A percentile compares a stretch with the other conserved stretches of the same genome.
These are phyloP conservation scores for Sebastes goodei DNA, from an alignment of 2,797 vertebrate genomes.

Conservation along the genomic window DNA sequence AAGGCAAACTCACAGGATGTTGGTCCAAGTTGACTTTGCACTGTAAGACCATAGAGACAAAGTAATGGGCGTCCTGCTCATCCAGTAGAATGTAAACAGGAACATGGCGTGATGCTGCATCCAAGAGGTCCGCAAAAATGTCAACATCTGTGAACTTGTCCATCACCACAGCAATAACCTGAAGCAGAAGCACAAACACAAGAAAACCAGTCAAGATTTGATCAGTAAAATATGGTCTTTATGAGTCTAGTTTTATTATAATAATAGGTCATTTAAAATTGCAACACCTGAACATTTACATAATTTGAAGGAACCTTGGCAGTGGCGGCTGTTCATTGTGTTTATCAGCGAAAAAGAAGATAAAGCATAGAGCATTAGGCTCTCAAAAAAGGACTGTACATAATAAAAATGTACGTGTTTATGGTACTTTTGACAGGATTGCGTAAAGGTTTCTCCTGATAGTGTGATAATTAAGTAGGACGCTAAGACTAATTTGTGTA, in stretches of 20 bases:
- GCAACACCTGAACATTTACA: not conserved
- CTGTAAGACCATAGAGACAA: conserved; percentile 90
- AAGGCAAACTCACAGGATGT: conserved; percentile 85
- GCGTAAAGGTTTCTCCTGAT: not conserved
- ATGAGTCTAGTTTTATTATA: not conserved
- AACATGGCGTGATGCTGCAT: conserved; percentile 88
- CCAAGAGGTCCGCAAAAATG: conserved; percentile 91
- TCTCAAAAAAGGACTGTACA: not conserved
- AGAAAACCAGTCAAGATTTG: not conserved
- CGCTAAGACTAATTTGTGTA: not conserved
- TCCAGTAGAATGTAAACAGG: conserved; percentile 96
- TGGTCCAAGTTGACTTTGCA: conserved; percentile 93
- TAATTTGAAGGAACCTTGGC: not conserved
- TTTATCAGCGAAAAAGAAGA: not conserved
- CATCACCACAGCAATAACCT: conserved; percentile 98
- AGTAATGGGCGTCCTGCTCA: conserved; percentile 90
- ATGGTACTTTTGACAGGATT: not conserved
- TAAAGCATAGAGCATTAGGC: not conserved
- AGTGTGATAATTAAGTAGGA: not conserved
- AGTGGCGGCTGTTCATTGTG: not conserved
- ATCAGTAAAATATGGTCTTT: not conserved
- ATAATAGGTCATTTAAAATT: not conserved
- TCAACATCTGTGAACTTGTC: conserved; percentile 96
- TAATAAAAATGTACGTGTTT: not conserved
- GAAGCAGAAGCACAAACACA: conserved; percentile 23